Evolutionary conservation across 37 sponge, comb jelly and placozoan species (phyloP), one percentile per base, ranked within the genome.

Genomic region (Ephydatia muelleri): DNA sequence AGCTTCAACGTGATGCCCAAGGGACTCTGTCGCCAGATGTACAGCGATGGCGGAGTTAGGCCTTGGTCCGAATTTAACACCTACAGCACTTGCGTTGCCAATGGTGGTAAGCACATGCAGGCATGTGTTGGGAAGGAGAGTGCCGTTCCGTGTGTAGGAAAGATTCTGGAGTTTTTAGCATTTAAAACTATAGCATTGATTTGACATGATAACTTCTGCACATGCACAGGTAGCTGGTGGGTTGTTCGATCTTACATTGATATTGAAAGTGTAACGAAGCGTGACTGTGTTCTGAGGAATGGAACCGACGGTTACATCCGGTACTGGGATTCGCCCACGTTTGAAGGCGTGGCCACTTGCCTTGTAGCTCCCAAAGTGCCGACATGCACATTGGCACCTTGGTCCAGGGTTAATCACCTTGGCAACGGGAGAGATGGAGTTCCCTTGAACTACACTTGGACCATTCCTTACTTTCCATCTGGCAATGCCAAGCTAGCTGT

Each of bases 361-460:
- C 84, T 93, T 12, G 86, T 94, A 0, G 82, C 94, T 2, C 94
- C 89, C 35, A 34, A 65, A 1, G 74, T 88, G 1, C 97, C 97
- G 0, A 89, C 78, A 28, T 99, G 99, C 78, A 37, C 31, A 8
- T 87, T 83, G 48, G 98, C 85, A 0, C 86, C 76, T 0, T 99
- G 99, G 99, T 81, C 94, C 22, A 87, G 99, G 49, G 95, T 88
- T 34, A 99, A 99, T 87, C 99, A 99, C 87, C 95, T 91, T 83
- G 99, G 99, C 25, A 99, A 99, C 83, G 90, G 97, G n/a, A 79
- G 97, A 14, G 87, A 89, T 64, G 97, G 93, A 22, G 86, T 84
- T 16, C 86, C 94, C 2, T 87, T 93, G 28, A 94, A 94, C 77
- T 97, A 84, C 85, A 92, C 92, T 0, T 93, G 94, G 93, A 49